Evolutionary conservation across 2,113 vertebrate genomes (phyloP).

Genomic region (Macrotus californicus): DNA sequence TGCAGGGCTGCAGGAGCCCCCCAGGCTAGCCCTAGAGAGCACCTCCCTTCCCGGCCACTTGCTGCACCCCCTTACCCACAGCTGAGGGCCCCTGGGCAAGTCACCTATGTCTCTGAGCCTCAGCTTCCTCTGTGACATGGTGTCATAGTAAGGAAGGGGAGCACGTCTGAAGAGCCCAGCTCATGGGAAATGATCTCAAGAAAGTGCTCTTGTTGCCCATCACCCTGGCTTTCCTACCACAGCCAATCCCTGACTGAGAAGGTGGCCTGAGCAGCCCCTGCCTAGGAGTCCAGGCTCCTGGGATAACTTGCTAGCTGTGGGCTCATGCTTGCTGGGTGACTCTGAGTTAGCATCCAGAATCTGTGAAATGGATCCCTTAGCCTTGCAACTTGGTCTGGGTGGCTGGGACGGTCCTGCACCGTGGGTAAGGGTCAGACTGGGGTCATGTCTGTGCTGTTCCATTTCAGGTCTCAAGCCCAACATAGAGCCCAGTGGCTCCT

Average conservation of each 20-base stretch:
- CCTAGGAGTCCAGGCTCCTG: neutral
- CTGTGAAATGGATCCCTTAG: neutral
- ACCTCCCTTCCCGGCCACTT: neutral
- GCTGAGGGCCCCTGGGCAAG: neutral
- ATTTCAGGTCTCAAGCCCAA: constrained; percentile 77
- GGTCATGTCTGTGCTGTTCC: neutral
- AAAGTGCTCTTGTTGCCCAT: neutral
- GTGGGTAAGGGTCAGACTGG: neutral
- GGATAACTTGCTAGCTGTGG: neutral
- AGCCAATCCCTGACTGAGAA: neutral
- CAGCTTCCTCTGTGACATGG: neutral
- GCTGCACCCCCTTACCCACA: neutral
- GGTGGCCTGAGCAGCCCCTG: neutral
- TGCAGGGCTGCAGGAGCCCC: constrained; percentile 11
- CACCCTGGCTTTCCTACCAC: neutral
- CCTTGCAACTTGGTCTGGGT: neutral
- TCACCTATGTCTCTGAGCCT: neutral
- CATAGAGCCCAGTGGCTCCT: constrained; percentile 72
- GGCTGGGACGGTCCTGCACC: neutral
- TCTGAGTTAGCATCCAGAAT: neutral
- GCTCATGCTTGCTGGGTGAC: neutral
- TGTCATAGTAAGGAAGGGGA: neutral
- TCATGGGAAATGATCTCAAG: neutral
- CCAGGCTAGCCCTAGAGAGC: neutral
- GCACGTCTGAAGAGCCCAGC: neutral